phyloP scores from a whole-genome alignment of 1,140 invertebrate genomes.

The Metaphire vulgaris region DNA sequence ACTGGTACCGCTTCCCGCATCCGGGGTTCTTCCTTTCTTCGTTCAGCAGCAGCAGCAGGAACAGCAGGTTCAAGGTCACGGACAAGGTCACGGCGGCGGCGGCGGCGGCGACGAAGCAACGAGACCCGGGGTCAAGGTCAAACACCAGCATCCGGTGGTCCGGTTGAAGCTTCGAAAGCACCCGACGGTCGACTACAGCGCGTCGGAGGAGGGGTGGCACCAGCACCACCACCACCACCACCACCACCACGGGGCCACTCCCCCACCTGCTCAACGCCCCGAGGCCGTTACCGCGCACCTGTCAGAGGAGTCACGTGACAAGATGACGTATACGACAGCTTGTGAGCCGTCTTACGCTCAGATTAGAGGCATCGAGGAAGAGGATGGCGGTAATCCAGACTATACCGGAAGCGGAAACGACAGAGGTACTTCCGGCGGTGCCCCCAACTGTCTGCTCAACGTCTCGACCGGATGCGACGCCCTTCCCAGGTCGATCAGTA shows the following conservation, averaged over 20 bases:
- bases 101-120: no score
- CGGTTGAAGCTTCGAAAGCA: conserved; percentile 13
- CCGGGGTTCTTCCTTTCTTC: conserved; percentile 15
- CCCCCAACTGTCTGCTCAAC: not conserved
- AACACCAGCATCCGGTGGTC: not conserved
- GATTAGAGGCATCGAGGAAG: no score
- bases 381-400: no score
- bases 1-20: conserved; percentile 10
- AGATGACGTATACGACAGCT: no score
- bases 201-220: not conserved
- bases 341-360: no score
- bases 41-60: not conserved
- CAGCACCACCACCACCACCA: not conserved
- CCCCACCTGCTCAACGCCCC: not conserved
- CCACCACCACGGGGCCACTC: not conserved
- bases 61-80: not conserved
- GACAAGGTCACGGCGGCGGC: not conserved
- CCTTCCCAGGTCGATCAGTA: not conserved
- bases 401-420: no score
- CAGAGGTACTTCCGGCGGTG: no score
- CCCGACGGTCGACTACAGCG: conserved; percentile 12
- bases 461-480: not conserved
- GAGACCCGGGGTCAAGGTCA: not conserved
- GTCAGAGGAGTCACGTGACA: not conserved
- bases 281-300: no score